Conservation (phyloP, 2,888 invertebrate species). For the Drosophila mimica region DNA sequence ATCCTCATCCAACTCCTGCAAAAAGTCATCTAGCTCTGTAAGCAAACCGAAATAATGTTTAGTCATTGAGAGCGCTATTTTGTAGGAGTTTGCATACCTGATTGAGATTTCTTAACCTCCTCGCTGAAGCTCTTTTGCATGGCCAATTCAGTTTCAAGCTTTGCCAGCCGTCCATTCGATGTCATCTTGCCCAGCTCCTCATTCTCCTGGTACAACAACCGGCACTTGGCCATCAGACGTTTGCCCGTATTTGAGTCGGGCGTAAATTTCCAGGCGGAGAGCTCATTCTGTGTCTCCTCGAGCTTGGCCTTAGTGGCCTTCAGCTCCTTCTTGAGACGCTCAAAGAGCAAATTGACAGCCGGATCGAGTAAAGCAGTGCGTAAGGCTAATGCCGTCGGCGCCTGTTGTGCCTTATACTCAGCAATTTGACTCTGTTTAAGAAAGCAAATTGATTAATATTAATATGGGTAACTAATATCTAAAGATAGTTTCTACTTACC, state of each 20-base stretch:
- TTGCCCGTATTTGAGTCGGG: conserved; percentile 99
- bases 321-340: conserved; percentile 95
- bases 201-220: conserved; percentile 97
- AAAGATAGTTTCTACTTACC: conserved; percentile 87
- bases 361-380: conserved; percentile 96
- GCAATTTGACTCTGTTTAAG: conserved; percentile 93
- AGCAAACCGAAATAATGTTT: neutral
- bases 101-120: conserved; percentile 98
- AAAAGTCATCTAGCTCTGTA: conserved; percentile 95
- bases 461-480: neutral
- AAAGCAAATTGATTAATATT: neutral
- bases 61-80: neutral
- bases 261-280: conserved; percentile 99
- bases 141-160: conserved; percentile 97
- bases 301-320: conserved; percentile 94
- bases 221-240: conserved; percentile 98
- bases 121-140: conserved; percentile 97
- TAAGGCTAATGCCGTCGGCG: conserved; percentile 90
- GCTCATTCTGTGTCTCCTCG: conserved; percentile 98
- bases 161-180: conserved; percentile 96
- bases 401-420: conserved; percentile 95
- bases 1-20: conserved; percentile 98
- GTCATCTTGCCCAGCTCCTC: conserved; percentile 98
- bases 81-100: conserved; percentile 87
- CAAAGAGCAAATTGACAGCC: conserved; percentile 96